Percentiles rank a stretch among this genome's conserved stretches.
These are phyloP conservation scores for Acrossocheilus fasciatus DNA, from an alignment of 2,797 vertebrate genomes.

Conservation along the genomic window DNA sequence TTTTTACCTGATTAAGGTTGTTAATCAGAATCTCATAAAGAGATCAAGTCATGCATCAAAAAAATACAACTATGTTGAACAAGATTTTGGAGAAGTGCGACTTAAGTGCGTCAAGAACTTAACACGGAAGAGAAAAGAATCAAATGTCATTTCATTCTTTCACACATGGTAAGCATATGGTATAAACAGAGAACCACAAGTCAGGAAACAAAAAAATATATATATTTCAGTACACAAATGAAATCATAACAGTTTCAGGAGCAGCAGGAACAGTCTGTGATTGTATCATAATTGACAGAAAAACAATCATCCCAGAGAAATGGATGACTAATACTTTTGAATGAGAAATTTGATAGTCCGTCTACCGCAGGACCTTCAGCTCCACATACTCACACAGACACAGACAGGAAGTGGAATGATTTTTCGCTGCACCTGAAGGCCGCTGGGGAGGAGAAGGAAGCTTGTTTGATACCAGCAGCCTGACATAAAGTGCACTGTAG, in stretches of 20 bases:
- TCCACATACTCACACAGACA: conserved; percentile 82
- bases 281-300: conserved; percentile 50
- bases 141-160: neutral
- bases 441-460: conserved; percentile 65
- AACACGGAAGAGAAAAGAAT: neutral
- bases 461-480: conserved; percentile 74
- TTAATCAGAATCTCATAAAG: neutral
- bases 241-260: conserved; percentile 59
- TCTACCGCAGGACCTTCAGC: conserved; percentile 72
- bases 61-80: neutral
- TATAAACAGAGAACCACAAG: neutral
- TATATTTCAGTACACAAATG: conserved; percentile 51
- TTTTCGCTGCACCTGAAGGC: conserved; percentile 54
- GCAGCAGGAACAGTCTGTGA: conserved; percentile 38
- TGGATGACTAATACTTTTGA: conserved; percentile 1
- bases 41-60: neutral
- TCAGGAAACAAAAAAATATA: conserved; percentile 23
- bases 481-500: conserved; percentile 80
- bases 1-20: no score
- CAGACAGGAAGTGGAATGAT: conserved; percentile 72
- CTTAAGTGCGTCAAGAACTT: neutral
- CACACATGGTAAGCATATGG: neutral
- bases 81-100: neutral
- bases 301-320: conserved; percentile 61
- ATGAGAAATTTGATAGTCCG: conserved; percentile 10